Base-by-base conservation (phyloP, 2,797 vertebrate genomes). In the Lepus oiostolus region DNA sequence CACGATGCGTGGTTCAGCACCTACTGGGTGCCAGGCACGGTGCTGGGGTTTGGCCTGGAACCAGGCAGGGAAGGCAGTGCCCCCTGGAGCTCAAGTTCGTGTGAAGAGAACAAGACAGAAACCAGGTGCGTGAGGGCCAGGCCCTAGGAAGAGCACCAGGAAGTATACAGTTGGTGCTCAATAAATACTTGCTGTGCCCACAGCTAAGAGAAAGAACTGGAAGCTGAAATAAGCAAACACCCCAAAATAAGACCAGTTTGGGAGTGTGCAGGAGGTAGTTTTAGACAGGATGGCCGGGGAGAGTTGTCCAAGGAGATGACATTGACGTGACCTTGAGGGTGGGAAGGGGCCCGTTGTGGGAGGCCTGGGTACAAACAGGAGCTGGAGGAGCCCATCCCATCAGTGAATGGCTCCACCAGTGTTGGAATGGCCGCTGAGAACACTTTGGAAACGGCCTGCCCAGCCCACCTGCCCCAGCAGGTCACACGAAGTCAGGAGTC, bases 1-100 rank as follows among this genome's bases (percentile, higher is more conserved):
- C 24, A 4, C 7, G 11, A 47, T 0, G 5, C 0, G 12, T 10
- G 38, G n/a, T 68, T 35, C 24, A 2, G 63, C 42, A 9, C 65
- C 30, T n/a, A 2, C n/a, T 7, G 30, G 42, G 35, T 0, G 35
- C 68, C 88, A 28, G 54, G 35, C 14, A 2, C 12, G 1, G 6
- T 28, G 63, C 26, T 0, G 12, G 52, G 63, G 30, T 38, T 72
- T 16, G 6, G 22, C 30, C 22, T 54, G 4, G 4, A 65, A 28
- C 0, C 1, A 81, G 32, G 22, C 7, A 3, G 77, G 50, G 38
- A 24, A 35, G 91, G 28, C 70, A 16, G n/a, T 4, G 32, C n/a
- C 90, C 35, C 50, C 4, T 5, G 47, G 21, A 30, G 35, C 19
- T 85, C 65, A 7, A 10, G 21, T 65, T 58, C 68, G 58, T 76